phyloP scores from a whole-genome alignment of 2,113 vertebrate genomes.

The Myodes glareolus region DNA sequence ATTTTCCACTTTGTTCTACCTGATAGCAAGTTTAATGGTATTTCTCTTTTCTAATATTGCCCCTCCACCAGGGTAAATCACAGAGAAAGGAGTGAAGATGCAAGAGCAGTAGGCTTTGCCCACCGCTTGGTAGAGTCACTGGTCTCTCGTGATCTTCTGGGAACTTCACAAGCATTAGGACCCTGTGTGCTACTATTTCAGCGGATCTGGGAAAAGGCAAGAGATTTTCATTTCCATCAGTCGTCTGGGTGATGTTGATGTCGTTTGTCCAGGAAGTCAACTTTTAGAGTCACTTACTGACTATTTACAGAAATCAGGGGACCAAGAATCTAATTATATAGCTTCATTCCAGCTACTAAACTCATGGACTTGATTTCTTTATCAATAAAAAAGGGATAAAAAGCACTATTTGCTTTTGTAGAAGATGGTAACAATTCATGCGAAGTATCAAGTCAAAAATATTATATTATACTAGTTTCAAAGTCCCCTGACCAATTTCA shows the following conservation, averaged over 20 bases:
- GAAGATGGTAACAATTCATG: neutral
- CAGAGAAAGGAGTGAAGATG: neutral
- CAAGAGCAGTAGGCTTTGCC: neutral
- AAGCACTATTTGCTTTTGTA: neutral
- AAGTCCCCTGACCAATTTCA: neutral
- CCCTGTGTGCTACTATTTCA: neutral
- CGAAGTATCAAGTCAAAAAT: neutral
- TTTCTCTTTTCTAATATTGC: neutral
- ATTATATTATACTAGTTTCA: neutral
- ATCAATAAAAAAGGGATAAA: neutral
- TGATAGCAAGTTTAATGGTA: neutral
- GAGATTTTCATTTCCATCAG: neutral
- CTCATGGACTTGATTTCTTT: neutral
- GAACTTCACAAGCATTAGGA: neutral
- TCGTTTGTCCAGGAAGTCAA: neutral
- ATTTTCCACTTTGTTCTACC: constrained; percentile 38
- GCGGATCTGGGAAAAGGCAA: neutral
- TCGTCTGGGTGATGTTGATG: neutral
- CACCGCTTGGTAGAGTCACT: neutral
- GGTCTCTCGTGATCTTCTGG: neutral
- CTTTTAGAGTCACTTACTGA: neutral
- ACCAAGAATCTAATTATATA: neutral
- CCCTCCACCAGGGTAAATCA: neutral
- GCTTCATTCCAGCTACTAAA: neutral
- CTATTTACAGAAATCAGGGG: neutral